Base-by-base conservation (phyloP, 1,140 invertebrate species). In the Brachionus rotundiformis region DNA sequence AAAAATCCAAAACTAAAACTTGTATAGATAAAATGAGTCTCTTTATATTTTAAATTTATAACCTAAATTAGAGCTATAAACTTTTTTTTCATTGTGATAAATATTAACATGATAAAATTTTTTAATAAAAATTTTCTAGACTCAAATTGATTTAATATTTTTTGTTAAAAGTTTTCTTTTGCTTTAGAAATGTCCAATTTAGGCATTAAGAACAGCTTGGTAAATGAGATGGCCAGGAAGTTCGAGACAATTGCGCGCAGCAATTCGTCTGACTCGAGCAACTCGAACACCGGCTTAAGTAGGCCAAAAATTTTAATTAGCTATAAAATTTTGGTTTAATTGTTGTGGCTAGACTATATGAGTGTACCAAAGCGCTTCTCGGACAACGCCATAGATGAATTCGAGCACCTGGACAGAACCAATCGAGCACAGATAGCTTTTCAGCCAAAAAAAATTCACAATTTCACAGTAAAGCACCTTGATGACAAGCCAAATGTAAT, bases 41-140 rank as follows among this genome's bases (percentile, higher is more conserved):
- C 31, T 16, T 11, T 65, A 27, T 29, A 3, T 29, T 63, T 16
- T 11, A 63, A 63, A 61, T 61, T 10, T 29, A 68, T 68, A 68
- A 68, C 63, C 63, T 16, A 39, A n/a, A 68, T 68, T 68, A 68
- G 63, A 68, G 63, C 31, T 68, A 68, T 68, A 68, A 68, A 68
- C 8, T 27, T 25, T 49, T 49, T 63, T 63, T 63, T 63, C 29
- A 63, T 63, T 11, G 29, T 25, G 63, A 68, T 68, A 68, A 68
- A 29, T 68, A 27, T 68, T 68, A 68, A 68, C 19, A 33, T 33
- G 63, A 68, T 68, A 68, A 63, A 68, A 11, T 68, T 68, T 68
- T 68, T 33, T 68, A 27, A 8, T 68, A 6, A 31, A 68, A 6
- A 10, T 25, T 63, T 27, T 63, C 11, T 63, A 2, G 7, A 31